Percentiles rank a stretch among this genome's conserved stretches.
Conservation (phyloP, 1,140 invertebrate genomes). For the Physella acuta region DNA sequence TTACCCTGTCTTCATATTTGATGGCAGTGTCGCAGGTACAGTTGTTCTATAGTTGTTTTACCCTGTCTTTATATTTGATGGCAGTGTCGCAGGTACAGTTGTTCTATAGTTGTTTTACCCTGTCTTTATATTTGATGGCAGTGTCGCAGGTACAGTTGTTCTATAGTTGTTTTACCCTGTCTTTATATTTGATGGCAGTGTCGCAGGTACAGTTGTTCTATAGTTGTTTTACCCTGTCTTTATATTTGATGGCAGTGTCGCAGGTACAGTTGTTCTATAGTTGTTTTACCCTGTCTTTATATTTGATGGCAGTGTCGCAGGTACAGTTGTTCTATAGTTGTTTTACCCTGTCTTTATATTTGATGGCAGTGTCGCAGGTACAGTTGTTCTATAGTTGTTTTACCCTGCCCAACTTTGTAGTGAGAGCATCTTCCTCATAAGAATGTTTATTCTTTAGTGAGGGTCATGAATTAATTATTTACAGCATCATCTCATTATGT, state of each 20-base stretch:
- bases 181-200: background rate
- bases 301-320: background rate
- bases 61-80: conserved; percentile 75
- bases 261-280: background rate
- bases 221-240: no score
- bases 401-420: conserved; percentile 74
- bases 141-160: background rate
- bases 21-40: conserved; percentile 70
- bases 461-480: no score
- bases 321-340: background rate
- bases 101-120: no score
- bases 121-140: background rate
- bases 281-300: no score
- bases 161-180: no score
- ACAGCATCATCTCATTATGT: no score
- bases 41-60: conserved; percentile 52
- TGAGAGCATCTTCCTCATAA: conserved; percentile 71
- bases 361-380: conserved; percentile 71
- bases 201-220: background rate
- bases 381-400: conserved; percentile 23
- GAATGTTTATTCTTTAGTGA: no score
- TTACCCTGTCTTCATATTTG: conserved; percentile 73
- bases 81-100: conserved; percentile 66
- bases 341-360: conserved; percentile 72
- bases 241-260: background rate